Conservation (phyloP, 37 sponge, comb jelly and placozoan genomes). For the Amphimedon queenslandica region DNA sequence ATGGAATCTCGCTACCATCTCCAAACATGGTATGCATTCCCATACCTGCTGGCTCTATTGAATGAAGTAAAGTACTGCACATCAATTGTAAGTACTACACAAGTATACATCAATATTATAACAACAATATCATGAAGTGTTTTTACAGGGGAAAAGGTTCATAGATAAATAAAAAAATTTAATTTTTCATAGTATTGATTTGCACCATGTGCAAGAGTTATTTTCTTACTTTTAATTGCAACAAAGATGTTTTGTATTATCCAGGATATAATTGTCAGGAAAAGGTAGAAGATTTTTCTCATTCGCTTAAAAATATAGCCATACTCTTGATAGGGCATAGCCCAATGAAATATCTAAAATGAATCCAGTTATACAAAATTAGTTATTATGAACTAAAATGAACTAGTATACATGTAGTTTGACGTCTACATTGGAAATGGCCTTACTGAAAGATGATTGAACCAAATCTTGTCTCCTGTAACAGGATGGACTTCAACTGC, state of each 20-base stretch:
- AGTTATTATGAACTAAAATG: no score
- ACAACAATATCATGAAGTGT: no score
- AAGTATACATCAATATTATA: no score
- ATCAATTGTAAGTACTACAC: no score
- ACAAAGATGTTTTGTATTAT: constrained; percentile 36
- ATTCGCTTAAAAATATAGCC: constrained; percentile 40
- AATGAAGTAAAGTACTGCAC: no score
- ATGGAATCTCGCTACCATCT: no score
- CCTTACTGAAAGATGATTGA: constrained; percentile 65
- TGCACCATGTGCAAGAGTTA: not conserved
- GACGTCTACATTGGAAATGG: not conserved
- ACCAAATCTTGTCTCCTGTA: constrained; percentile 79
- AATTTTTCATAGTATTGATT: no score
- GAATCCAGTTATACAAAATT: no score
- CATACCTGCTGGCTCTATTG: no score
- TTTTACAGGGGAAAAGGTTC: no score
- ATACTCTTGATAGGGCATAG: constrained; percentile 38
- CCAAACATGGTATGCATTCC: no score
- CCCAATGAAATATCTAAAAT: constrained; percentile 53
- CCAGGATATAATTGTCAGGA: constrained; percentile 21
- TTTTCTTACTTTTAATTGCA: not conserved
- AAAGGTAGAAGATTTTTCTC: constrained; percentile 28
- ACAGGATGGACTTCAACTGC: constrained; percentile 65
- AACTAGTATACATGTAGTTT: not conserved
- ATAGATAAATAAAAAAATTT: no score